Percentiles rank a stretch among this genome's conserved stretches.
These are phyloP conservation scores for Blastomussa wellsi DNA, from an alignment of 92 coral and sea anemone genomes.

Conservation along the genomic window DNA sequence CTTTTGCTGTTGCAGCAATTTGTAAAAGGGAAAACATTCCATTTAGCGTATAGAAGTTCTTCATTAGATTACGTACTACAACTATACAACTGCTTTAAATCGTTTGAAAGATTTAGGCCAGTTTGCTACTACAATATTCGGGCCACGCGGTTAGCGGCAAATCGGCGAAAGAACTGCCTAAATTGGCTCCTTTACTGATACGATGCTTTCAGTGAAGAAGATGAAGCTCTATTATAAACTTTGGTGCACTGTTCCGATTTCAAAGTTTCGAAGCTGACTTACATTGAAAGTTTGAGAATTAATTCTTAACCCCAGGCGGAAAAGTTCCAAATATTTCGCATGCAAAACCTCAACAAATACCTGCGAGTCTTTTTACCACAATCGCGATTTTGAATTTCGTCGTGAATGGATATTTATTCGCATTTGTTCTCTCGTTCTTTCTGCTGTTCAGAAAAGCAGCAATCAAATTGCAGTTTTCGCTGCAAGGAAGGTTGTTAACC, in stretches of 20 bases:
- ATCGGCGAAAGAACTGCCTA: background rate
- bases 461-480: background rate
- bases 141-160: background rate
- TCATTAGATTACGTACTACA: background rate
- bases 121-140: background rate
- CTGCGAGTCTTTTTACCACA: background rate
- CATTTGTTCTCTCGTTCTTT: background rate
- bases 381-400: background rate
- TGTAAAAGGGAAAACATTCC: background rate
- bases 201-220: background rate
- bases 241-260: background rate
- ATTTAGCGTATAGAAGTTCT: background rate
- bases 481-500: background rate
- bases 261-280: background rate
- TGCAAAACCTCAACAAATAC: background rate
- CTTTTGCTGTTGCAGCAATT: background rate
- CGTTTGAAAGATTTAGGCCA: background rate
- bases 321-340: slow-evolving; percentile 3
- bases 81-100: background rate
- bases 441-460: background rate
- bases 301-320: slow-evolving; percentile 1
- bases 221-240: background rate
- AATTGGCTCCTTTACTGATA: background rate
- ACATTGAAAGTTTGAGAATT: background rate
- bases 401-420: background rate